A percentile compares a stretch with the other conserved stretches of the same genome.
Evolutionary conservation across 2,888 invertebrate genomes (phyloP).

Genomic region (Tenthredo amoena): DNA sequence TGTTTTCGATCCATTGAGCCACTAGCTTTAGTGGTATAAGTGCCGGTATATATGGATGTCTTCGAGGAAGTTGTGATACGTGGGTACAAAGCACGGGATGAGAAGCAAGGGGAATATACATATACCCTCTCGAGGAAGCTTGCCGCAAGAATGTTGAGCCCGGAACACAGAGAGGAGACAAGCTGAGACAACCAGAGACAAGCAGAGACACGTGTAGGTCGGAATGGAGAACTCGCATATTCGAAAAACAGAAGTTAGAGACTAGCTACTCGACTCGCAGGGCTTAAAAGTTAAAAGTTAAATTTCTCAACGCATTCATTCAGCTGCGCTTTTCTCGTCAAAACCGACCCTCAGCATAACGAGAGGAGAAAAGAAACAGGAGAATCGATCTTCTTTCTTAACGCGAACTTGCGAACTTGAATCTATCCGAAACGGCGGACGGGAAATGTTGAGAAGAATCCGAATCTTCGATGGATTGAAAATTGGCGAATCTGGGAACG

Average conservation of each 20-base stretch:
- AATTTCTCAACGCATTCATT: conserved; percentile 56
- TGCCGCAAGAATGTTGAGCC: conserved; percentile 71
- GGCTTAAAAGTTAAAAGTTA: conserved; percentile 43
- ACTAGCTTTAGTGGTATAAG: conserved; percentile 56
- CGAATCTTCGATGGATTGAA: not conserved
- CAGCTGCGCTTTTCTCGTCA: conserved; percentile 77
- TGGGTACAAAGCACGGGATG: conserved; percentile 22
- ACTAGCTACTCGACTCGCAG: not conserved
- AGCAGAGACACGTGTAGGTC: conserved; percentile 75
- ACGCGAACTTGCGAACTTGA: not conserved
- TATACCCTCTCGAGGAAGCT: conserved; percentile 39
- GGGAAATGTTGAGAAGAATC: not conserved
- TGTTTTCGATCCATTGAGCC: conserved; percentile 61
- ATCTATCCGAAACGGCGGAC: not conserved
- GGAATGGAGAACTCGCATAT: conserved; percentile 61
- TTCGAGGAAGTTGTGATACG: not conserved
- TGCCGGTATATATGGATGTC: conserved; percentile 47
- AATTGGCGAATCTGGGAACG: not conserved
- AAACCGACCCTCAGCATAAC: conserved; percentile 39
- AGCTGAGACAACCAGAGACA: conserved; percentile 73
- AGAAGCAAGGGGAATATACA: conserved; percentile 53
- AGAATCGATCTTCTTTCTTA: not conserved
- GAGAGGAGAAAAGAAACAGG: conserved; percentile 29
- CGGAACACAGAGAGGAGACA: conserved; percentile 69
- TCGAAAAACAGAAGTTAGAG: not conserved